Evolutionary conservation across 2,113 vertebrate genomes (phyloP).

Genomic region (Lynx canadensis): DNA sequence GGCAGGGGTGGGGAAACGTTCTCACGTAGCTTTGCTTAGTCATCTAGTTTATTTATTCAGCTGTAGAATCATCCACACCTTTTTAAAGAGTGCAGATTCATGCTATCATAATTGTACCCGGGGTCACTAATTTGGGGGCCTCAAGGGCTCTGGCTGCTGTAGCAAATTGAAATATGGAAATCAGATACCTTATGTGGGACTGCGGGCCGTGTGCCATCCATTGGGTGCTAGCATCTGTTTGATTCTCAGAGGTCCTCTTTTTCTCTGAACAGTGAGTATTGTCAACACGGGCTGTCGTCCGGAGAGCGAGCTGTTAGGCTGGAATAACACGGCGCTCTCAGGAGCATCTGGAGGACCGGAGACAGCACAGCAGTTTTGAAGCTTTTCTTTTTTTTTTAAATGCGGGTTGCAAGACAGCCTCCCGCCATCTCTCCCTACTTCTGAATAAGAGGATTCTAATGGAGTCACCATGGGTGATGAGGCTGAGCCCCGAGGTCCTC

Average conservation of each 20-base stretch:
- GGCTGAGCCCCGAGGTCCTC: fast-evolving
- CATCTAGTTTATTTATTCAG: background rate
- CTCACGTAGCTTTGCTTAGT: background rate
- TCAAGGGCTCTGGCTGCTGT: background rate
- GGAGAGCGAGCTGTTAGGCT: background rate
- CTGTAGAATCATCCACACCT: background rate
- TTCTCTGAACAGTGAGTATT: background rate
- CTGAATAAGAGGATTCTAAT: background rate
- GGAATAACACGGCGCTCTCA: background rate
- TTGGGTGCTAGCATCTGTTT: background rate
- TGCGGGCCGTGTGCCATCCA: fast-evolving
- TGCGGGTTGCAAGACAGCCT: background rate
- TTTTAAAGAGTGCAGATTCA: background rate
- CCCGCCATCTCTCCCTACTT: slow-evolving; percentile 22
- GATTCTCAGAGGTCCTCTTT: background rate
- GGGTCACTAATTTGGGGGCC: background rate
- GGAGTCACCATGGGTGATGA: background rate
- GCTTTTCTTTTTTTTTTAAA: slow-evolving; percentile 4
- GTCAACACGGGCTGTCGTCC: background rate
- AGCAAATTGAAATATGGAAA: background rate
- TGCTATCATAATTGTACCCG: background rate
- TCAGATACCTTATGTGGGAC: background rate
- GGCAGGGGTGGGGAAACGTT: background rate
- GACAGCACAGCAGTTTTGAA: background rate
- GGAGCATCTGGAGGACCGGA: background rate